phyloP scores from a whole-genome alignment of 2,888 invertebrate genomes.

The Chloroclystis v-ata region DNA sequence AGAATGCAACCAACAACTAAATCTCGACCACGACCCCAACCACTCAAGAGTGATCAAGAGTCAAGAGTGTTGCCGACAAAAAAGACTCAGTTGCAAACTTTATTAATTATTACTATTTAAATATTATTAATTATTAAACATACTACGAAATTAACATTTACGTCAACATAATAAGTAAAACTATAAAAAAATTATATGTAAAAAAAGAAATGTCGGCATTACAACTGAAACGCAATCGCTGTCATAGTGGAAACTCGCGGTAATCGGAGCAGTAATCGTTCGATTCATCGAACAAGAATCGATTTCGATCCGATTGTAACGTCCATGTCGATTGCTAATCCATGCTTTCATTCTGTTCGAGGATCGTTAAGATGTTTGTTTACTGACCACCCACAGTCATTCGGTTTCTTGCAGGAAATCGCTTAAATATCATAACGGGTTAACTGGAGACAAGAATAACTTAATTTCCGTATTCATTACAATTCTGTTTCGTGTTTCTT shows the following conservation, averaged over 20 bases:
- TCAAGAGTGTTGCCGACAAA: no score
- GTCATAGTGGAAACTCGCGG: constrained; percentile 30
- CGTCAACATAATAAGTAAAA: no score
- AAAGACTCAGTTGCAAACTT: no score
- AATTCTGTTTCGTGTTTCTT: constrained; percentile 28
- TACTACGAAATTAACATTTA: no score
- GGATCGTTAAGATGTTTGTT: constrained; percentile 72
- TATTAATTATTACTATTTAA: no score
- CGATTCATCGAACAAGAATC: constrained; percentile 53
- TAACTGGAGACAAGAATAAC: constrained; percentile 39
- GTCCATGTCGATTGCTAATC: constrained; percentile 59
- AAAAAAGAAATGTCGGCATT: no score
- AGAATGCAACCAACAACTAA: no score
- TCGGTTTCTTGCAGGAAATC: constrained; percentile 72
- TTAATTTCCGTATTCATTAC: constrained; percentile 27
- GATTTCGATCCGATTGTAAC: constrained; percentile 59
- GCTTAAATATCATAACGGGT: constrained; percentile 62
- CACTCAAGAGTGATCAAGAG: no score
- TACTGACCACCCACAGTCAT: constrained; percentile 72
- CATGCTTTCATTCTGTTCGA: constrained; percentile 60
- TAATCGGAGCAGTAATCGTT: constrained; percentile 43
- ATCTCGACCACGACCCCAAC: no score
- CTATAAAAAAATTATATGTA: no score
- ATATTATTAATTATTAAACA: no score
- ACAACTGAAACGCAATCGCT: background rate